phyloP scores from a whole-genome alignment of 2,113 vertebrate genomes.

The Strix uralensis region DNA sequence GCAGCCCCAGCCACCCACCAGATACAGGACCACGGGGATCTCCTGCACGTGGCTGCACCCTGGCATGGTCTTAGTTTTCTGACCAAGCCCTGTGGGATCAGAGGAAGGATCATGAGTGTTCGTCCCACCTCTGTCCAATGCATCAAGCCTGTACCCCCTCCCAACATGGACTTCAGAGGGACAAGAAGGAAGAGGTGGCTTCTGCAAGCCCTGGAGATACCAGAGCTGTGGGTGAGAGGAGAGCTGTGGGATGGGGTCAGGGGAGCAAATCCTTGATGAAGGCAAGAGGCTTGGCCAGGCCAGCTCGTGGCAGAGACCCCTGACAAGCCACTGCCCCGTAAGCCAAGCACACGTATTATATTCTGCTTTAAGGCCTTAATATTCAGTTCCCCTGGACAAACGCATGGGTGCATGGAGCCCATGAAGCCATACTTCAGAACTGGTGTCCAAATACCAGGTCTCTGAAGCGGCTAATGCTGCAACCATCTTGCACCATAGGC shows the following conservation, averaged over 20 bases:
- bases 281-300: neutral
- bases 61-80: neutral
- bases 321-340: neutral
- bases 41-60: neutral
- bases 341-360: neutral
- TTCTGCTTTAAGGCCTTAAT: neutral
- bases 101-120: neutral
- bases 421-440: neutral
- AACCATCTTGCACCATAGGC: neutral
- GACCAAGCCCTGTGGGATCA: neutral
- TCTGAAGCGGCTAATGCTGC: rapidly evolving
- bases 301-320: neutral
- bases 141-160: neutral
- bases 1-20: neutral
- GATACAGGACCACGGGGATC: neutral
- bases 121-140: neutral
- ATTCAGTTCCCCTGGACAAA: neutral
- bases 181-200: neutral
- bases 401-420: rapidly evolving
- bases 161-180: neutral
- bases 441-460: neutral
- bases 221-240: rapidly evolving
- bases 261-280: neutral
- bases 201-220: neutral
- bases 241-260: neutral